Evolutionary conservation across 2,797 vertebrate species (phyloP).

Genomic region (Anabacerthia variegaticeps): DNA sequence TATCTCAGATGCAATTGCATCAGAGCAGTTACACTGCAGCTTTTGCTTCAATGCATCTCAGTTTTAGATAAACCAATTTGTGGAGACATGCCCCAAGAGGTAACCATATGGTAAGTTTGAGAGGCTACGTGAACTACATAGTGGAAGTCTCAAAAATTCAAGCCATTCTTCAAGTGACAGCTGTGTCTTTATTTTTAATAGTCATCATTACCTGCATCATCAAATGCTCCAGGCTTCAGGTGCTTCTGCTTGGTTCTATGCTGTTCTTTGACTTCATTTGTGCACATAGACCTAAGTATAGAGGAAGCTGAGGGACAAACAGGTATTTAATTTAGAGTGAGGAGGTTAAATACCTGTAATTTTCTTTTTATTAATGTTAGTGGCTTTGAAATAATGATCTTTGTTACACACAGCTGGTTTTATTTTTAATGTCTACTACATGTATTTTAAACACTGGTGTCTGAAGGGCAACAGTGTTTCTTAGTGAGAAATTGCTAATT

Average conservation of each 20-base stretch:
- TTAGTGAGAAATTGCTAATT: not conserved
- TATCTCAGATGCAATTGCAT: constrained; percentile 54
- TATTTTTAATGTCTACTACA: not conserved
- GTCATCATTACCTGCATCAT: constrained; percentile 9
- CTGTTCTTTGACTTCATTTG: not conserved
- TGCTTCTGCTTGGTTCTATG: not conserved
- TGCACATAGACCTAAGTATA: accelerated
- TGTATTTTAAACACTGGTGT: not conserved
- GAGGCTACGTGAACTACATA: not conserved
- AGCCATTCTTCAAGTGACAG: not conserved
- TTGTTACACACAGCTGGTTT: not conserved
- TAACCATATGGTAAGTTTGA: constrained; percentile 55
- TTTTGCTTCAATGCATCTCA: constrained; percentile 50
- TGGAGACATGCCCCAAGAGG: constrained; percentile 47
- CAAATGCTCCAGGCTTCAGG: not conserved
- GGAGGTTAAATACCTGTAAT: not conserved
- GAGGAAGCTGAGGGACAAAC: not conserved
- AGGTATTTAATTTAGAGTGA: not conserved
- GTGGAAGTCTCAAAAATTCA: constrained; percentile 10
- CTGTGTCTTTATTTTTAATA: constrained; percentile 40
- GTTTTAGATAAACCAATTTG: constrained; percentile 32
- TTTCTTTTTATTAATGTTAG: not conserved
- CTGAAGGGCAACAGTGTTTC: not conserved
- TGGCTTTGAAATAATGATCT: not conserved
- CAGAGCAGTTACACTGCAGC: constrained; percentile 21